Evolutionary conservation across 1,140 invertebrate genomes (phyloP).

Genomic region (Macrotrachela quadricornifera): DNA sequence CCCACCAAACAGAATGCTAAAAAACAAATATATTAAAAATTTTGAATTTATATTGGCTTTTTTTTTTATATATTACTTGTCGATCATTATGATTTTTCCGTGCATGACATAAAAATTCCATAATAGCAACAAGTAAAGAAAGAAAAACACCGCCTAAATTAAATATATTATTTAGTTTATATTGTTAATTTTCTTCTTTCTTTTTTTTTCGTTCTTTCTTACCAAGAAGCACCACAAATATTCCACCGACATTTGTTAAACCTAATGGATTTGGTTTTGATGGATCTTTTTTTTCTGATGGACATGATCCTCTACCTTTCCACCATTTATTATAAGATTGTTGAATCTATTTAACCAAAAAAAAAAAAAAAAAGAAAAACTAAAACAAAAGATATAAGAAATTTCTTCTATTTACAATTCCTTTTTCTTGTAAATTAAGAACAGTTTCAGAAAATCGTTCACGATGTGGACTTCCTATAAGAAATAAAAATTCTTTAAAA

Average conservation of each 20-base stretch:
- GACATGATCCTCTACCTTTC: constrained; percentile 3
- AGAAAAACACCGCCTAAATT: constrained; percentile 57
- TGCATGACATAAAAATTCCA: constrained; percentile 75
- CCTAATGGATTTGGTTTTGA: constrained; percentile 13
- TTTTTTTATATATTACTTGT: no score
- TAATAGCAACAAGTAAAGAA: constrained; percentile 67
- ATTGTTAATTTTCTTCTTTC: no score
- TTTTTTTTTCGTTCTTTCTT: no score
- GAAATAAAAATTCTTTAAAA: no score
- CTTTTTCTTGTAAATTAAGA: constrained; percentile 10
- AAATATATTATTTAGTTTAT: no score
- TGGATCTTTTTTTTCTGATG: constrained; percentile 30
- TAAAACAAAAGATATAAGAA: no score
- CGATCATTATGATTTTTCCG: constrained; percentile 35
- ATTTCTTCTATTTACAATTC: neutral
- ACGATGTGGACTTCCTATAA: constrained; percentile 11
- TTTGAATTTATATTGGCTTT: no score
- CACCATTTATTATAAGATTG: constrained; percentile 10
- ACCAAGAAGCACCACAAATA: constrained; percentile 79
- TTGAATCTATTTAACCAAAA: constrained; percentile 15
- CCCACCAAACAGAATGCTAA: constrained; percentile 67
- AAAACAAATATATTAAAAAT: constrained; percentile 13
- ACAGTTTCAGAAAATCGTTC: constrained; percentile 6
- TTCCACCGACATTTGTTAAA: constrained; percentile 41
- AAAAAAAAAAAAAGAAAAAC: no score